A percentile compares a stretch with the other conserved stretches of the same genome.
Evolutionary conservation across 2,797 vertebrate species (phyloP).

Genomic region (Phalloptychus januarius): DNA sequence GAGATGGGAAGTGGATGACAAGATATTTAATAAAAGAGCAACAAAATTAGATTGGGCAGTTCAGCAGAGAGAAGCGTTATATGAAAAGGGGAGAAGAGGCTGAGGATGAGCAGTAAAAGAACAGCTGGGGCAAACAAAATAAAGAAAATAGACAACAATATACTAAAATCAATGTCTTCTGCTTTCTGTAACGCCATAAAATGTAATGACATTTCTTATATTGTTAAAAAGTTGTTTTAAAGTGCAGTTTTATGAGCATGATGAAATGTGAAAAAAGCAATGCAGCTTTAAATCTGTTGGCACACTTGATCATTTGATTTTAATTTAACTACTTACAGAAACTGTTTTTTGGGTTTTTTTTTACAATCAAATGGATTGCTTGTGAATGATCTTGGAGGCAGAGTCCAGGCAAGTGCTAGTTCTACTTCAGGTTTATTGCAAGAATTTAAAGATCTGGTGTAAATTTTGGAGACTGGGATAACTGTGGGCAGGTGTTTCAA

Average conservation of each 20-base stretch:
- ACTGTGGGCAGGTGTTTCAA: not conserved
- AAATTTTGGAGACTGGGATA: not conserved
- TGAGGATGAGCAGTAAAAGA: slow-evolving; percentile 38
- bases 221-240: slow-evolving; percentile 1
- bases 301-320: not conserved
- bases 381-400: not conserved
- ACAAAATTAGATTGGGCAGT: slow-evolving; percentile 56
- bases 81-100: slow-evolving; percentile 40
- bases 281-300: too few species aligned
- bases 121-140: slow-evolving; percentile 44
- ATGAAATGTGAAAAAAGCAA: not conserved
- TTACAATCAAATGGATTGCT: not conserved
- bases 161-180: slow-evolving; percentile 40
- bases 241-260: not conserved
- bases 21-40: slow-evolving; percentile 50
- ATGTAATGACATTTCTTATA: not conserved
- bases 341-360: not conserved
- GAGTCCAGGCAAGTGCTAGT: not conserved
- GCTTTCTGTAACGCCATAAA: slow-evolving; percentile 4
- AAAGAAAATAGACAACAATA: slow-evolving; percentile 36
- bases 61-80: slow-evolving; percentile 33
- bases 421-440: not conserved
- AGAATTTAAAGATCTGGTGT: not conserved
- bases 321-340: not conserved
- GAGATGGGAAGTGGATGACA: slow-evolving; percentile 48